Base-by-base conservation (phyloP, 2,113 vertebrate genomes). In the Solea solea region DNA sequence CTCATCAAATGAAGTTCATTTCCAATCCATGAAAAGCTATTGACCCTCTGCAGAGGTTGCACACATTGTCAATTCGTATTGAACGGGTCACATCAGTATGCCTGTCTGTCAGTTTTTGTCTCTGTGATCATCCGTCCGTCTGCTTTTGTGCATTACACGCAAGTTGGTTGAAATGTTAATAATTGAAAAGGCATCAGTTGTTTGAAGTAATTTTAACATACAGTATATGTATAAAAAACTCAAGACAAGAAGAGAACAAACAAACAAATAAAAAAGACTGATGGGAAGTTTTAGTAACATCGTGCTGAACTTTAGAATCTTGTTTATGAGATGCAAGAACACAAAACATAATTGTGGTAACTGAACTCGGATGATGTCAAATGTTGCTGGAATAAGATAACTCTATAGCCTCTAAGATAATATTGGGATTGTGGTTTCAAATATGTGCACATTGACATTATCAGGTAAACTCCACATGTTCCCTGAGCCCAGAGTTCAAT, bases 1-100 rank as follows among this genome's bases (percentile, higher is more conserved):
- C 79, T 77, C 72, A 84, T 84, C 80, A 78, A 80, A 84, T 70
- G 5, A 74, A 86, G 86, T 73, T 86, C 49, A 86, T 89, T 87
- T 91, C 67, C 62, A 74, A 78, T 86, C 78, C 72, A 79, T 72
- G 44, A 72, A 72, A 75, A 73, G 71, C 69, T 78, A 88, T 79
- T 88, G 84, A 88, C 80, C 73, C 69, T 55, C 65, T 71, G 54
- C 69, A 72, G 85, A 83, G 85, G 78, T 78, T 84, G 74, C 58
- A 66, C 66, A 80, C 71, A 79, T 66, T 79, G 83, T 82, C 86
- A 80, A 66, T 80, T 81, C 60, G 45, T 66, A 78, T 72, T 76
- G 75, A 89, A 46, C 9, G 7, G 56, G 25, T 44, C 34, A 65
- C 59, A 78, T 82, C 76, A 70, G 80, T 48, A 70, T 73, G 69